phyloP scores from a whole-genome alignment of 2,113 vertebrate species.

The Fukomys damarensis region DNA sequence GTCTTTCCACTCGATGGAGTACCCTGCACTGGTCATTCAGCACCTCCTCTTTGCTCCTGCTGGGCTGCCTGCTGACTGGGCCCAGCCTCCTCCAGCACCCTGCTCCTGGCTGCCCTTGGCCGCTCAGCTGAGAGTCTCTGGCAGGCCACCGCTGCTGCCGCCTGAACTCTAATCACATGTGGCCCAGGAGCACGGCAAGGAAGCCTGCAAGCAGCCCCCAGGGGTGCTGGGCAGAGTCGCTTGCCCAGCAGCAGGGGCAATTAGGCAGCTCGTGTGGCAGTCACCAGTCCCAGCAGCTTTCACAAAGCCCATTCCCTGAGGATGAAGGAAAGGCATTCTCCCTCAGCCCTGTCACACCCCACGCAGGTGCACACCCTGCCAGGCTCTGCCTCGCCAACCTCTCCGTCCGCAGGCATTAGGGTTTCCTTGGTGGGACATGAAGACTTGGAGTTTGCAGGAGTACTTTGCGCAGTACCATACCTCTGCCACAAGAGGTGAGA shows the following conservation, averaged over 20 bases:
- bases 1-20: background rate
- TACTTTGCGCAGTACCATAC: background rate
- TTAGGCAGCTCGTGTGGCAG: rapidly evolving
- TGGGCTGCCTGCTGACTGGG: background rate
- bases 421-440: background rate
- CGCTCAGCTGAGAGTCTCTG: too few species aligned
- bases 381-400: background rate
- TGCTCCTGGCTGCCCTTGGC: background rate
- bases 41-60: background rate
- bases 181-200: background rate
- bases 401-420: background rate
- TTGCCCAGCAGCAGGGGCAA: background rate
- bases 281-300: background rate
- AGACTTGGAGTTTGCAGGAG: background rate
- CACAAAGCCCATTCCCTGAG: background rate
- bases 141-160: rapidly evolving
- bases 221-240: rapidly evolving
- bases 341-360: background rate
- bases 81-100: background rate
- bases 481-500: background rate
- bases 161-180: background rate
- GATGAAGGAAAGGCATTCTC: background rate
- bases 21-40: background rate
- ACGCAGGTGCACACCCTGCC: background rate
- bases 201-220: background rate